These are phyloP conservation scores for Drosophila tanythrix DNA, from an alignment of 2,888 invertebrate species.

Conservation along the genomic window DNA sequence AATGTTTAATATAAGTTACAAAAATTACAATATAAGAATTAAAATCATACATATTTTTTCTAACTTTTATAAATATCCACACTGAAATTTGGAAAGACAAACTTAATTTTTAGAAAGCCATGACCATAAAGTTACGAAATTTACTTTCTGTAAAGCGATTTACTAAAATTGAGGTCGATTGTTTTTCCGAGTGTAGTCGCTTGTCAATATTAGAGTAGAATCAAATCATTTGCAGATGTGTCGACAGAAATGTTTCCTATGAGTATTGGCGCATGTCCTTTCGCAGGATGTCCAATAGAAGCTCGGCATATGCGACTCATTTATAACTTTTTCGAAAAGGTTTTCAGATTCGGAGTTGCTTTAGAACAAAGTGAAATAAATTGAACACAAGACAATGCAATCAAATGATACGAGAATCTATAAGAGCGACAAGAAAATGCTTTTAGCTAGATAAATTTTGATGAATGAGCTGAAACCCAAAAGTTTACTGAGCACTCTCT, in stretches of 20 bases:
- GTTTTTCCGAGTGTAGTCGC: not conserved
- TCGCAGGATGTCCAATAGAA: slow-evolving; percentile 12
- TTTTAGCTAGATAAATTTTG: slow-evolving; percentile 59
- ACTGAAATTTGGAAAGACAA: too few species aligned
- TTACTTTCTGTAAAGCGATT: not conserved
- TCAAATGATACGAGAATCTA: slow-evolving; percentile 59
- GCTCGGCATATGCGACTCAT: slow-evolving; percentile 66
- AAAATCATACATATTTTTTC: too few species aligned
- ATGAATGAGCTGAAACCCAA: slow-evolving; percentile 22
- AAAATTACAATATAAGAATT: too few species aligned
- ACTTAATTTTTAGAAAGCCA: not conserved
- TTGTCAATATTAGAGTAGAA: slow-evolving; percentile 63
- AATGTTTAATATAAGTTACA: too few species aligned
- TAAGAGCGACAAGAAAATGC: slow-evolving; percentile 69
- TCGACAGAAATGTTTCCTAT: slow-evolving; percentile 60
- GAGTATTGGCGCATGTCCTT: slow-evolving; percentile 57
- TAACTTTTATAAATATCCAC: too few species aligned
- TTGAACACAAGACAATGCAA: slow-evolving; percentile 57
- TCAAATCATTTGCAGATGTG: slow-evolving; percentile 73
- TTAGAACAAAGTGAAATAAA: slow-evolving; percentile 19
- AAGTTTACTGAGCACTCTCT: slow-evolving; percentile 17
- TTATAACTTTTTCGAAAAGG: slow-evolving; percentile 40
- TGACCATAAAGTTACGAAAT: not conserved
- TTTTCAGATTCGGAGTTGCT: slow-evolving; percentile 9
- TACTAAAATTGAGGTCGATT: not conserved